phyloP scores from a whole-genome alignment of 2,113 vertebrate species.

The Scalopus aquaticus region DNA sequence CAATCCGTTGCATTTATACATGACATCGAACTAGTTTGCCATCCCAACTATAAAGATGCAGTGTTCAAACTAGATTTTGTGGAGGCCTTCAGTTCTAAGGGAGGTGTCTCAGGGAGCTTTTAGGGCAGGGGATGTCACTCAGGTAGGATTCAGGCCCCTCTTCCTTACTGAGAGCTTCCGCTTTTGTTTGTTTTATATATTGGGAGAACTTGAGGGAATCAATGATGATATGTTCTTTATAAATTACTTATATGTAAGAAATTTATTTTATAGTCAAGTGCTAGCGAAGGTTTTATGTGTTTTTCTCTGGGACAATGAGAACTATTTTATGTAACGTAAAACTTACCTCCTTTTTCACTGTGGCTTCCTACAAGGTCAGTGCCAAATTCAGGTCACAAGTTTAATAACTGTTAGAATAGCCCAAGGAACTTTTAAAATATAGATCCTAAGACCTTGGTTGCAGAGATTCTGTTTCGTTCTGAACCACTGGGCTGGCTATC shows the following conservation, averaged over 20 bases:
- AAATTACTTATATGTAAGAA: neutral
- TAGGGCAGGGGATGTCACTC: neutral
- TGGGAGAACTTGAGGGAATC: neutral
- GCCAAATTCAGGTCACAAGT: neutral
- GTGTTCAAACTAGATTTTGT: neutral
- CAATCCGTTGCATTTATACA: neutral
- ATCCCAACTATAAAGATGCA: accelerated
- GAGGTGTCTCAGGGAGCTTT: neutral
- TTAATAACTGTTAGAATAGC: neutral
- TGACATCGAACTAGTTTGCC: neutral
- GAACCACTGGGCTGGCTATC: neutral
- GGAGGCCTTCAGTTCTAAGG: neutral
- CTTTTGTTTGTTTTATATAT: neutral
- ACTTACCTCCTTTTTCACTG: neutral
- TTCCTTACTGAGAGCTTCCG: neutral
- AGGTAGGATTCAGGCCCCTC: too few species aligned
- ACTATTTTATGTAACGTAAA: neutral
- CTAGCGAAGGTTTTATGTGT: neutral
- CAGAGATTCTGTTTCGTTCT: neutral
- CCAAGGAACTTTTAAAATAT: neutral
- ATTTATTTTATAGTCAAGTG: neutral
- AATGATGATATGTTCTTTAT: neutral
- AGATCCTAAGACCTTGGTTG: neutral
- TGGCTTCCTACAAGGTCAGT: neutral
- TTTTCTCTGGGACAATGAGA: neutral